phyloP scores from a whole-genome alignment of 2,888 invertebrate genomes.

The Nasonovia ribisnigri region DNA sequence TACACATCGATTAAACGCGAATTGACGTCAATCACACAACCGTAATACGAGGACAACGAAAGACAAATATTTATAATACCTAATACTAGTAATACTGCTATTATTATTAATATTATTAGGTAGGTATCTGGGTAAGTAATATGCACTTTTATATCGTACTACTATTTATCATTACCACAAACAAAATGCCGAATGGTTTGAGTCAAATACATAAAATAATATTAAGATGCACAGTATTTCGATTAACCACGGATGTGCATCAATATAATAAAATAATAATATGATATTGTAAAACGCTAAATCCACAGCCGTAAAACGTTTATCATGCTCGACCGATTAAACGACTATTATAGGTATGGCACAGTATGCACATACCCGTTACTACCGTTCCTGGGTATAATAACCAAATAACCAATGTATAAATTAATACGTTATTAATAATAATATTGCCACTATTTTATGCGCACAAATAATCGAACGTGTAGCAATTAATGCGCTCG shows the following conservation, averaged over 20 bases:
- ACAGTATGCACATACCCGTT: neutral
- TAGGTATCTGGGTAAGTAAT: neutral
- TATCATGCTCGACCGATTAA: neutral
- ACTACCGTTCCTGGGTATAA: neutral
- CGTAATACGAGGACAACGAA: neutral
- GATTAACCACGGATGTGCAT: neutral
- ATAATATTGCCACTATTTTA: neutral
- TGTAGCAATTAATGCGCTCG: neutral
- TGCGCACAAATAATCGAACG: neutral
- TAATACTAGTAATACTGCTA: neutral
- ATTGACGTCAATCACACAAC: slow-evolving; percentile 35
- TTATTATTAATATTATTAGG: neutral
- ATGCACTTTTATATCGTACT: neutral
- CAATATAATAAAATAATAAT: neutral
- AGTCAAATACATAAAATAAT: neutral
- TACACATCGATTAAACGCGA: slow-evolving; percentile 20
- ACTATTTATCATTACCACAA: neutral
- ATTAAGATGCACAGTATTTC: neutral
- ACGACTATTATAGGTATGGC: neutral
- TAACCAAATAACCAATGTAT: neutral
- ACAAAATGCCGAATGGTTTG: neutral
- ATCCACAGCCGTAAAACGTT: neutral
- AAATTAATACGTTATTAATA: neutral
- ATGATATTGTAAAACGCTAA: neutral
- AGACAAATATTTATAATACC: neutral